A percentile compares a stretch with the other conserved stretches of the same genome.
These are phyloP conservation scores for Mylabris sibirica DNA, from an alignment of 2,888 invertebrate genomes.

Conservation along the genomic window DNA sequence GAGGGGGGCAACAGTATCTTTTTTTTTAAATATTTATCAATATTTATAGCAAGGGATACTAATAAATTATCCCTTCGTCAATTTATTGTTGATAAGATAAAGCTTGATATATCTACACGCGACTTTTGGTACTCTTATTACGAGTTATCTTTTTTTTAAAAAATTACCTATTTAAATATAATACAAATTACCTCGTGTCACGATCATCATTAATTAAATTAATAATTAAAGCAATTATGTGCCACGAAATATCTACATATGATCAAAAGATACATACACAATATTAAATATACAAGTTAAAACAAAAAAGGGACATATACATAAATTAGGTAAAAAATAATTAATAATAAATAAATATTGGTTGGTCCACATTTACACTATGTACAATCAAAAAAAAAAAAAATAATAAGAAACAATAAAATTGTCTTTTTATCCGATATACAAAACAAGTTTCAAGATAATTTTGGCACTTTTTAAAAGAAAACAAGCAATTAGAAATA, in stretches of 20 bases:
- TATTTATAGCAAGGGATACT: neutral
- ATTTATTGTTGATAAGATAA: neutral
- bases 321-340: neutral
- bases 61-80: neutral
- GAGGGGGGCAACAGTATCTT: neutral
- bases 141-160: neutral
- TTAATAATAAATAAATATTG: neutral
- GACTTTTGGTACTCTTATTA: conserved; percentile 30
- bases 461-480: conserved; percentile 10
- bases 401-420: too few relatives aligned
- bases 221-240: conserved; percentile 27
- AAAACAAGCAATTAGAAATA: neutral
- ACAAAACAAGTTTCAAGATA: neutral
- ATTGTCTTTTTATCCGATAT: conserved; percentile 6
- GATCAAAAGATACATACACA: neutral
- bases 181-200: conserved; percentile 50
- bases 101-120: conserved; percentile 54
- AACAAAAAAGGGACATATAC: neutral
- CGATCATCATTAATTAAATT: conserved; percentile 36
- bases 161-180: conserved; percentile 44
- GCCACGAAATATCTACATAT: conserved; percentile 37
- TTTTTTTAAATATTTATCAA: neutral
- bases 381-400: neutral
- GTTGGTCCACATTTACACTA: conserved; percentile 15
- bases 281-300: neutral